Evolutionary conservation across 2,888 invertebrate species (phyloP), one percentile per base, ranked within the genome.

Genomic region (Globia sparganii): DNA sequence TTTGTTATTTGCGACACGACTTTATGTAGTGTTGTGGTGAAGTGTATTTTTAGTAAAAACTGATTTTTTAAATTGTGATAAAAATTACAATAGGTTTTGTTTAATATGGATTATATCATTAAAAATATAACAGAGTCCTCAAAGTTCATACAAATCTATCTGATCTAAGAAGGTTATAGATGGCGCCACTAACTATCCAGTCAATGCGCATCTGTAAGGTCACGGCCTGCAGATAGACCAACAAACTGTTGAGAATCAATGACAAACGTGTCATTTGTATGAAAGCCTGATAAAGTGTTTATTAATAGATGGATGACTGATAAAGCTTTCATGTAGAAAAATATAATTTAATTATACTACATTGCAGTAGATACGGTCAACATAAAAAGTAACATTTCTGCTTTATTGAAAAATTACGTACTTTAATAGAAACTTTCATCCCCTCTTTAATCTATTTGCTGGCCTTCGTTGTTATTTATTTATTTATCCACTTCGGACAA

Each of bases 211-310:
- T 61, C 46, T 43, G 2, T 61, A 61, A 77, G 80, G 83, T 77
- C 83, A 82, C 25, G 76, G 79, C 40, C 62, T 43, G 5, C 13
- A 34, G 83, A 77, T 78, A 78, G 15, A 71, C 58, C 58, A 65
- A 64, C 49, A 59, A 61, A 72, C 80, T 75, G 13, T 49, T 40
- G 5, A 59, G 3, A 56, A 43, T 53, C 79, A 75, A 81, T 70
- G 78, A 77, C 69, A 77, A 62, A 25, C 21, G 13, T 65, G 68
- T 68, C 68, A 53, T 65, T 43, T 21, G 21, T 56, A 62, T 34
- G 56, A 56, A 76, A 65, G 18, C 4, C 3, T 61, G 15, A 34
- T 61, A 21, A 13, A 13, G n/a, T 31, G 31, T 11, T 34, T 4
- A 21, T 68, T 18, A 40, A 21, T 25, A 21, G 13, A 6, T 8